phyloP scores from a whole-genome alignment of 53 echinoderm and acorn worm genomes.

The Stichopus horrens region DNA sequence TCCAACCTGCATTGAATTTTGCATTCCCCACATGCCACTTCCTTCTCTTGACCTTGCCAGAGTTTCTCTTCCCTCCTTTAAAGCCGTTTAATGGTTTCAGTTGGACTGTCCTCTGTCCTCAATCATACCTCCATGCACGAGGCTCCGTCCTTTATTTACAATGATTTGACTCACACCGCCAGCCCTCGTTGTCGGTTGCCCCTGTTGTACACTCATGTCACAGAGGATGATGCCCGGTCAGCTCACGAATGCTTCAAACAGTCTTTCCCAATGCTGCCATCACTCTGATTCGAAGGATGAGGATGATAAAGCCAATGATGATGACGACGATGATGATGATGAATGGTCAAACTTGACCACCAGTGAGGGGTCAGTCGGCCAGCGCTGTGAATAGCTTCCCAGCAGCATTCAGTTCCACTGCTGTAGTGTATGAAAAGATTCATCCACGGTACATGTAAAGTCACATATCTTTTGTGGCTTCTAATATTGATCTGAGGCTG shows the following conservation, averaged over 20 bases:
- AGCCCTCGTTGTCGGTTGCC: background rate
- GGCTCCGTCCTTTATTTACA: background rate
- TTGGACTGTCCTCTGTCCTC: background rate
- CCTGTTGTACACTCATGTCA: background rate
- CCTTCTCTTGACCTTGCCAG: background rate
- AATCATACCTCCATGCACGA: background rate
- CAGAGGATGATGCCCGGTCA: background rate
- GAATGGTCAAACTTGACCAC: conserved; percentile 40
- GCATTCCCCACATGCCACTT: background rate
- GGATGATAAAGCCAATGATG: too few species aligned
- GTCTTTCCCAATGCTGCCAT: background rate
- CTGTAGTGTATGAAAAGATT: too few species aligned
- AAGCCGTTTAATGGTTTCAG: background rate
- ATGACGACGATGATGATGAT: background rate
- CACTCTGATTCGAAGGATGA: background rate
- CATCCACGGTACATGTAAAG: background rate
- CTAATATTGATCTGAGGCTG: conserved; percentile 23
- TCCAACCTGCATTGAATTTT: background rate
- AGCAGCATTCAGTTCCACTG: too few species aligned
- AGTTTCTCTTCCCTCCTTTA: background rate
- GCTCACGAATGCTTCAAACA: background rate
- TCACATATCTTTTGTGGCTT: conserved; percentile 20
- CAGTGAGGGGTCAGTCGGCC: background rate
- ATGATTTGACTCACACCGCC: background rate
- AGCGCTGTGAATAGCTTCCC: too few species aligned